Percentiles rank a stretch among this genome's conserved stretches.
These are phyloP conservation scores for Danaus plexippus DNA, from an alignment of 1,140 invertebrate genomes.

Conservation along the genomic window DNA sequence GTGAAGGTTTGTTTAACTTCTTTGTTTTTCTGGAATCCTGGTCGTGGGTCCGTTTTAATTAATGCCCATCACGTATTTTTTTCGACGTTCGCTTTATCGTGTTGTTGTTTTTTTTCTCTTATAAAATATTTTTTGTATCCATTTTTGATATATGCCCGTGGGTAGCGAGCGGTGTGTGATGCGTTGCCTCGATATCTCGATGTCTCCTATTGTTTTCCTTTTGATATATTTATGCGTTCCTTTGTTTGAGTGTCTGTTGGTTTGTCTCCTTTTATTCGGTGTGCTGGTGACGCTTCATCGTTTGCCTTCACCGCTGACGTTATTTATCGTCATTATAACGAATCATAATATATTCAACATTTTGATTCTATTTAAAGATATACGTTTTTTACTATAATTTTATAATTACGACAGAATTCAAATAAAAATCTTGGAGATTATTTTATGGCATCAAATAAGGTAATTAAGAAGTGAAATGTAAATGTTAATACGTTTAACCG, in stretches of 20 bases:
- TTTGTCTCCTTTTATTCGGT: conserved; percentile 42
- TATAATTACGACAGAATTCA: too few relatives aligned
- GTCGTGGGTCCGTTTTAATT: conserved; percentile 69
- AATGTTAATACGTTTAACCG: too few relatives aligned
- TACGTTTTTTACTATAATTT: too few relatives aligned
- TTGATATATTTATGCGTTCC: conserved; percentile 68
- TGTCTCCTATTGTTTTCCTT: conserved; percentile 69
- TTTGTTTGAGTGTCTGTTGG: conserved; percentile 50
- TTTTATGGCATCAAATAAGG: too few relatives aligned
- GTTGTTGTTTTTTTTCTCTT: conserved; percentile 31
- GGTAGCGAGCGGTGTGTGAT: conserved; percentile 49
- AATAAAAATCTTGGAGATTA: too few relatives aligned
- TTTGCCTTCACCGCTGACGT: conserved; percentile 49
- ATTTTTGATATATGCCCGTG: conserved; percentile 68
- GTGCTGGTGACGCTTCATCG: conserved; percentile 47
- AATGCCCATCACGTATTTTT: conserved; percentile 71
- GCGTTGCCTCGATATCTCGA: conserved; percentile 65
- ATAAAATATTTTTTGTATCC: conserved; percentile 22
- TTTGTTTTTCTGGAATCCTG: conserved; percentile 69
- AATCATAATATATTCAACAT: too few relatives aligned
- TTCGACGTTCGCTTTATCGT: conserved; percentile 56
- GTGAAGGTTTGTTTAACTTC: conserved; percentile 67
- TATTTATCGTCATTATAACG: conserved; percentile 32
- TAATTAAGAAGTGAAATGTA: too few relatives aligned
- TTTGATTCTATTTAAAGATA: too few relatives aligned